phyloP scores from a whole-genome alignment of 2,113 vertebrate species.

The Calidris pygmaea region DNA sequence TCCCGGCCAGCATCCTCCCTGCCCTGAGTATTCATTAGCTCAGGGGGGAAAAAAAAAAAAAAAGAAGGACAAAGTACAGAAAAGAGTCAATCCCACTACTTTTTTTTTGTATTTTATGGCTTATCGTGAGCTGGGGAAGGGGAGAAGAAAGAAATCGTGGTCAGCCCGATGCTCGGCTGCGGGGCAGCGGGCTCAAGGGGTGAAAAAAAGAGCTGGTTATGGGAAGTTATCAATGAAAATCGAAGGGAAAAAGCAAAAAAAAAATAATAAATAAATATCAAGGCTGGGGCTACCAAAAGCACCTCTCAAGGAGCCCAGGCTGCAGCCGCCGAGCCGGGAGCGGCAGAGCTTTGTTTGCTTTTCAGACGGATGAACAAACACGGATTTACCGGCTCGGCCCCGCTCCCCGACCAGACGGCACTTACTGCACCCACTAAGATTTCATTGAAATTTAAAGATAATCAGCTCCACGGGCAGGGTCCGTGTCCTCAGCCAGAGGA shows the following conservation, averaged over 20 bases:
- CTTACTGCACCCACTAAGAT: rapidly evolving
- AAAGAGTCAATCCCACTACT: too few species aligned
- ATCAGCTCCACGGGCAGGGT: rapidly evolving
- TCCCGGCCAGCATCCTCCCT: background rate
- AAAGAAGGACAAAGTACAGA: background rate
- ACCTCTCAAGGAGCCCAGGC: rapidly evolving
- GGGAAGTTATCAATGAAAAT: background rate
- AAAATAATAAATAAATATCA: background rate
- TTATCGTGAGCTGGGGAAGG: background rate
- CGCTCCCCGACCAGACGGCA: background rate
- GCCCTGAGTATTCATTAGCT: background rate
- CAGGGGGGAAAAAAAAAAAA: background rate
- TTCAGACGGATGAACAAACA: background rate
- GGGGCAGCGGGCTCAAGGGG: rapidly evolving
- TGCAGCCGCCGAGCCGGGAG: rapidly evolving
- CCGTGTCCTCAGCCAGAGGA: background rate
- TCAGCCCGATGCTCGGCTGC: background rate
- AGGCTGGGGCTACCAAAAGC: background rate
- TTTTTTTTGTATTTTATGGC: background rate
- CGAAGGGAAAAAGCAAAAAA: background rate
- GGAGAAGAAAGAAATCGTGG: background rate
- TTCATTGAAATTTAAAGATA: rapidly evolving
- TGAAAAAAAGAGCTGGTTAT: background rate
- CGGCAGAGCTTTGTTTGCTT: background rate
- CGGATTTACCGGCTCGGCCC: rapidly evolving